Conservation (phyloP, 2,888 invertebrate genomes). For the Drosophila histrio region DNA sequence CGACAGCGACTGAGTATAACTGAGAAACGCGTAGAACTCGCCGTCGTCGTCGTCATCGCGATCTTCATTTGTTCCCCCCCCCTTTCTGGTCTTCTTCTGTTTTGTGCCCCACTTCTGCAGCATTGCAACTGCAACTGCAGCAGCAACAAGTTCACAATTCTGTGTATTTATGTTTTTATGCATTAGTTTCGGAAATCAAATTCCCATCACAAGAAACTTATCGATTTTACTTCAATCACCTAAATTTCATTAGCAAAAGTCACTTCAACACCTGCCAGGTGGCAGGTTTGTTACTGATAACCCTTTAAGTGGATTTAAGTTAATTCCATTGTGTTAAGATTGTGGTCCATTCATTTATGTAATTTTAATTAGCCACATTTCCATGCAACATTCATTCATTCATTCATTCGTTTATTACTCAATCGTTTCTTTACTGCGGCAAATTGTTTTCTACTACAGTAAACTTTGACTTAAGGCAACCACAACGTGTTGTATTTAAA, state of each 20-base stretch:
- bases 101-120: constrained; percentile 45
- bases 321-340: background rate
- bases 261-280: constrained; percentile 9
- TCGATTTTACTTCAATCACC: background rate
- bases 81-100: constrained; percentile 26
- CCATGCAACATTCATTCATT: background rate
- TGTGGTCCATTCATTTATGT: background rate
- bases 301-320: background rate
- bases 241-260: background rate
- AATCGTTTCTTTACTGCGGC: background rate
- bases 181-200: background rate
- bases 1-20: constrained; percentile 9
- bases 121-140: constrained; percentile 28
- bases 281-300: background rate
- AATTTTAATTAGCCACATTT: background rate
- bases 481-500: no score
- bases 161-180: background rate
- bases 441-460: background rate
- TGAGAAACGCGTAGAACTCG: constrained; percentile 29
- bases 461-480: background rate
- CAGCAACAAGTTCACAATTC: constrained; percentile 44
- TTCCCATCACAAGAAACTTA: background rate
- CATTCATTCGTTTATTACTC: background rate
- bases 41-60: constrained; percentile 39
- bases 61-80: constrained; percentile 46